Evolutionary conservation across 2,888 invertebrate species (phyloP).

Genomic region (Pollenia griseotomentosa): DNA sequence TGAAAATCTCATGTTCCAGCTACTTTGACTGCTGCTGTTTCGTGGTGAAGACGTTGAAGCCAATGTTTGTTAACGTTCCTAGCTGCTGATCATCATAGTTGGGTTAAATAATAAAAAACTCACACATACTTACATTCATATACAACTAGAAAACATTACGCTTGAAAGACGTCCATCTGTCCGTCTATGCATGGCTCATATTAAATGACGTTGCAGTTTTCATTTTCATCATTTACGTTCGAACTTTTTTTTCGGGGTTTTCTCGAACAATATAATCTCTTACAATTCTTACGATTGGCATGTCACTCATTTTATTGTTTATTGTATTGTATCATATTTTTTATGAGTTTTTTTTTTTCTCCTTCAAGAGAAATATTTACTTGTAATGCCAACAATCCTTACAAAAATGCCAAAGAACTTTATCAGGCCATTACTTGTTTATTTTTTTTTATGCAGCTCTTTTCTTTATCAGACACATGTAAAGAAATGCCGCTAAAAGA

Average conservation of each 20-base stretch:
- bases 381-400: conserved; percentile 65
- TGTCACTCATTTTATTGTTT: conserved; percentile 70
- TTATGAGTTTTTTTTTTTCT: conserved; percentile 9
- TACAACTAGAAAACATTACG: conserved; percentile 65
- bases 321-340: conserved; percentile 44
- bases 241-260: conserved; percentile 27
- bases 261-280: conserved; percentile 68
- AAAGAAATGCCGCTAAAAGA: conserved; percentile 67
- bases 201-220: conserved; percentile 69
- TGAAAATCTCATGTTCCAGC: conserved; percentile 31
- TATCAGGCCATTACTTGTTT: conserved; percentile 46
- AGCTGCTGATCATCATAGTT: conserved; percentile 36
- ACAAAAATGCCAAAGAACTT: conserved; percentile 50
- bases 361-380: conserved; percentile 52
- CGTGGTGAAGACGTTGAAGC: conserved; percentile 30
- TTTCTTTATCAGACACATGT: not conserved
- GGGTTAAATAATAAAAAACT: conserved; percentile 40
- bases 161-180: conserved; percentile 44
- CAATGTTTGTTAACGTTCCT: not conserved
- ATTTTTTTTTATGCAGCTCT: not conserved
- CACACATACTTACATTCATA: conserved; percentile 6
- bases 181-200: conserved; percentile 51
- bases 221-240: conserved; percentile 31
- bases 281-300: conserved; percentile 68
- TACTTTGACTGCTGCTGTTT: conserved; percentile 41